A percentile compares a stretch with the other conserved stretches of the same genome.
phyloP scores from a whole-genome alignment of 2,888 invertebrate genomes.

The Agonum fuliginosum region DNA sequence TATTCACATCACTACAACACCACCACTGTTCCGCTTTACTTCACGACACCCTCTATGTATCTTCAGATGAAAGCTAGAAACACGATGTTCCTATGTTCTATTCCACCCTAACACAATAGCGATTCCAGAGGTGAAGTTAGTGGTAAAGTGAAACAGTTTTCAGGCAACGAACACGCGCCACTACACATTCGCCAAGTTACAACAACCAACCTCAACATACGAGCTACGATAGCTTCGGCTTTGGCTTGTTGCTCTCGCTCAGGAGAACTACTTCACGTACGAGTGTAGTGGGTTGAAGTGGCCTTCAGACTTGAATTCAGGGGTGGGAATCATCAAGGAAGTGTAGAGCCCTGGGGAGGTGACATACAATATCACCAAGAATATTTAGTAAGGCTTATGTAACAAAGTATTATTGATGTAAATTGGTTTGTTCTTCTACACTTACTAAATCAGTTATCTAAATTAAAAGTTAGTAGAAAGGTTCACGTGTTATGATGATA shows the following conservation, averaged over 20 bases:
- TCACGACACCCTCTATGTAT: no score
- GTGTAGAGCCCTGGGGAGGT: neutral
- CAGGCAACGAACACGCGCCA: neutral
- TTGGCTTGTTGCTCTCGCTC: neutral
- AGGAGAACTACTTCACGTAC: conserved; percentile 3
- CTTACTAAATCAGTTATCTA: no score
- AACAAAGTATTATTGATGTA: neutral
- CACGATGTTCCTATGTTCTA: no score
- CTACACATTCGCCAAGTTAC: neutral
- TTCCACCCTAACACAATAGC: neutral
- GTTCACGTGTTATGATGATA: no score
- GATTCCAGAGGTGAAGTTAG: neutral
- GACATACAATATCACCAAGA: neutral
- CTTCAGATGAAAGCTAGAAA: no score
- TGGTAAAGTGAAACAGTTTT: conserved; percentile 5
- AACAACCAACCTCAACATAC: neutral
- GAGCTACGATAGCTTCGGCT: neutral
- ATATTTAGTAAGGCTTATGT: neutral
- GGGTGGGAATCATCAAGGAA: neutral
- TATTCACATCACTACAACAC: no score
- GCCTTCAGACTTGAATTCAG: neutral
- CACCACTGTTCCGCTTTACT: no score
- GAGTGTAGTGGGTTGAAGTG: neutral
- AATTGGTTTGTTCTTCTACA: no score
- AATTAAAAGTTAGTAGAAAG: no score